phyloP scores from a whole-genome alignment of 2,888 invertebrate genomes.

The Dysmachus trigonus region DNA sequence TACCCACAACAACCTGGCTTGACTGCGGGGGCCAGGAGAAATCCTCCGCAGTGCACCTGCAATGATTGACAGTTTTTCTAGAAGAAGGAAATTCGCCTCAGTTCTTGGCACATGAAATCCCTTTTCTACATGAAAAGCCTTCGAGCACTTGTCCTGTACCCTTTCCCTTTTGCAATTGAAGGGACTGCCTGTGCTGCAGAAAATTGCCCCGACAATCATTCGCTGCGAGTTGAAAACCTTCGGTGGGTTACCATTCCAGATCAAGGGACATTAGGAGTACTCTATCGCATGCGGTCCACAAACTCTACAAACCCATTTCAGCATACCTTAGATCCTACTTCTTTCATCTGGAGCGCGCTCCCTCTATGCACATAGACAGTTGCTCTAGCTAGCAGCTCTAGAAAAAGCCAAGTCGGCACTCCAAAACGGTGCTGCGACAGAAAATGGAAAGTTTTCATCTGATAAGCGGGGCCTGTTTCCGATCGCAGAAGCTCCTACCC shows the following conservation, averaged over 20 bases:
- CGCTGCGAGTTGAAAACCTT: neutral
- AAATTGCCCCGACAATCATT: neutral
- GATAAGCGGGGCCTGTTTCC: neutral
- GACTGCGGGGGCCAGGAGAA: neutral
- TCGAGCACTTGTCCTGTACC: neutral
- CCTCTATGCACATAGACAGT: neutral
- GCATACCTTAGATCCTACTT: neutral
- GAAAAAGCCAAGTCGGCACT: neutral
- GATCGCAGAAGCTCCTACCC: neutral
- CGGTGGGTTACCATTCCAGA: neutral
- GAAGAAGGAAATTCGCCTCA: neutral
- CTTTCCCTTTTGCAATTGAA: neutral
- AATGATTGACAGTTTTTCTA: neutral
- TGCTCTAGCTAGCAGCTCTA: neutral
- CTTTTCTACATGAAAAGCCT: neutral
- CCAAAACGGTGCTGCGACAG: neutral
- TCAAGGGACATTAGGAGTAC: neutral
- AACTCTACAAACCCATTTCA: neutral
- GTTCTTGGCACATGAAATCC: neutral
- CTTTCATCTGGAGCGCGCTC: neutral
- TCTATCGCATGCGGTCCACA: neutral
- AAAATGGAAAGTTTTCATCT: neutral
- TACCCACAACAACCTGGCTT: too few species aligned
- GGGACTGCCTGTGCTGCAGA: neutral
- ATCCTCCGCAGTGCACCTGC: neutral